A percentile compares a stretch with the other conserved stretches of the same genome.
phyloP scores from a whole-genome alignment of 2,113 vertebrate species.

The Chaenogobius annularis region DNA sequence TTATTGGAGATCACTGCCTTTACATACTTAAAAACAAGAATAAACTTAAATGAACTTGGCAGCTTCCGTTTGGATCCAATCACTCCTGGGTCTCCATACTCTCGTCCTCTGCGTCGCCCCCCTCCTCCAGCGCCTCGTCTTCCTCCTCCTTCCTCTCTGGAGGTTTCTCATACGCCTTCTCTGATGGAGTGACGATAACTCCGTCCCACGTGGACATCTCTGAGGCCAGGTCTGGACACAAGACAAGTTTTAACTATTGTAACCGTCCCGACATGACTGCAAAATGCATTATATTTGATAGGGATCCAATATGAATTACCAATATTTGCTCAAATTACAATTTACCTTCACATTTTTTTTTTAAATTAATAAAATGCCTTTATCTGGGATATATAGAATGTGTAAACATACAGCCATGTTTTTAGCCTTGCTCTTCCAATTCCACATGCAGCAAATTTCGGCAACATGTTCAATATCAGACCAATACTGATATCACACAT shows the following conservation, averaged over 20 bases:
- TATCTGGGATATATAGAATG: no score
- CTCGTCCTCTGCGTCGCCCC: constrained; percentile 90
- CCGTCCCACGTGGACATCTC: constrained; percentile 99
- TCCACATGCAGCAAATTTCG: no score
- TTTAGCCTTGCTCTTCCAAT: no score
- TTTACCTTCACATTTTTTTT: no score
- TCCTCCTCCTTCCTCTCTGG: constrained; percentile 97
- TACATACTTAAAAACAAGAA: neutral
- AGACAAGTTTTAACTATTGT: neutral
- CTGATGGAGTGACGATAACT: constrained; percentile 94
- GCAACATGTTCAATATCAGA: no score
- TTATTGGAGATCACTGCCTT: neutral
- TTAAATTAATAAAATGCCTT: no score
- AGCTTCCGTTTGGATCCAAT: constrained; percentile 21
- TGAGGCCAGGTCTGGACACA: constrained; percentile 82
- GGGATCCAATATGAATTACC: no score
- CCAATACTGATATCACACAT: no score
- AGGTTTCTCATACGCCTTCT: constrained; percentile 95
- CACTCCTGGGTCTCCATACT: constrained; percentile 93
- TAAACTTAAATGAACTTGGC: neutral
- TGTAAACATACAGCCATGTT: no score
- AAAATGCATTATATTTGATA: no score
- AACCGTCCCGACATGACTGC: no score
- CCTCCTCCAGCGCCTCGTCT: constrained; percentile 90
- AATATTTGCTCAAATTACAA: no score